These are phyloP conservation scores for Catamblyrhynchus diadema DNA, from an alignment of 2,797 vertebrate genomes.

Conservation along the genomic window DNA sequence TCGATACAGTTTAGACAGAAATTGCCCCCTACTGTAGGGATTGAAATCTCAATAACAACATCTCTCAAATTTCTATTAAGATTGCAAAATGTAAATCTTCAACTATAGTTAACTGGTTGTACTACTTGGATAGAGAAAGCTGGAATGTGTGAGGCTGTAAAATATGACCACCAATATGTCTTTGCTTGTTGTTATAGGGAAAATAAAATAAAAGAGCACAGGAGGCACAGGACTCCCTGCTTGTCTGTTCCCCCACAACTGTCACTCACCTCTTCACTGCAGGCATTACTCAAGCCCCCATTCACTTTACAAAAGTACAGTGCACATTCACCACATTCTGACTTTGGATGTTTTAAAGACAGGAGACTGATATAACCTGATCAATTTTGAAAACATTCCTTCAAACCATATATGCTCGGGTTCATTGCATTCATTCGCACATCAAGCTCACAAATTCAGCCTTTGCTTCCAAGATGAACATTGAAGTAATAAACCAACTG, in stretches of 20 bases:
- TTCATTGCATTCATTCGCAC: background rate
- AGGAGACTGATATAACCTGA: background rate
- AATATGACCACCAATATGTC: background rate
- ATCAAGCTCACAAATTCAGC: background rate
- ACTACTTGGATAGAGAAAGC: background rate
- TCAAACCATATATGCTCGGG: background rate
- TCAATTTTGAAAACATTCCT: background rate
- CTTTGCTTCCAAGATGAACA: background rate
- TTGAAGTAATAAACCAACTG: background rate
- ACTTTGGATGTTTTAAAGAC: background rate
- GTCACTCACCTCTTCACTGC: background rate
- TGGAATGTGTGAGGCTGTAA: background rate
- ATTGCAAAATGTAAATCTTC: background rate
- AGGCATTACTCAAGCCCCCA: background rate
- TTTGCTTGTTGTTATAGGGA: background rate
- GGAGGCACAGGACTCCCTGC: background rate
- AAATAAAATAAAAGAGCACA: background rate
- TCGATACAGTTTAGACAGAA: background rate
- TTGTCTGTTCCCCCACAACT: fast-evolving
- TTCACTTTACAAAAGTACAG: background rate
- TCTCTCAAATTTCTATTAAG: background rate
- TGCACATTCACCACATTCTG: background rate
- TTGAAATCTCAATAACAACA: background rate
- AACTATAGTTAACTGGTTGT: background rate
- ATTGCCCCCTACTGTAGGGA: background rate